Base-by-base conservation (phyloP, 2,888 invertebrate genomes). In the Eristalis tenax region DNA sequence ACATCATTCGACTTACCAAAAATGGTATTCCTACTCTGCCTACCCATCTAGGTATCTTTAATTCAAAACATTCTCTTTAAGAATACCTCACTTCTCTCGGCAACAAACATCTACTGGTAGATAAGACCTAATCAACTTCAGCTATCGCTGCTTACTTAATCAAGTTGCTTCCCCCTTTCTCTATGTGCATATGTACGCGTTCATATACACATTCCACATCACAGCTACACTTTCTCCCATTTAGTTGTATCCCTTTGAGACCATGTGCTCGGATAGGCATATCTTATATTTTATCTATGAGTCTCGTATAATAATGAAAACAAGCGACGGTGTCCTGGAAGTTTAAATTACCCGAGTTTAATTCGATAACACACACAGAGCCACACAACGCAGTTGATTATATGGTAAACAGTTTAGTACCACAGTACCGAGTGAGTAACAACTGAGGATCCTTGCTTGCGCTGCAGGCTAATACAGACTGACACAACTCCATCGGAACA, bases 311-410 rank as follows among this genome's bases (percentile, higher is more conserved):
- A 40, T 63, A 63, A 68, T 74, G 77, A 74, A 82, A 69, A 59
- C 75, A 75, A 81, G 63, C 63, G 69, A 66, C 63, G 75, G 63
- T 83, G 66, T 78, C 65, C 66, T 86, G 74, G 78, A 86, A 86
- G 82, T 86, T 86, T 83, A 86, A 86, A 86, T 86, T 83, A 83
- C 86, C 83, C 83, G 86, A 83, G 75, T 83, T 83, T 79, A 82
- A 86, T 86, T 83, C 83, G 82, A 83, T 86, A 83, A 79, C 78
- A 75, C 74, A 86, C 78, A 69, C 11, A 32, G 23, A 68, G 65
- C 43, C 68, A 13, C 22, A 83, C 40, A 69, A 63, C 40, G 18
- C 71, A 80, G 73, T 77, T 81, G 80, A 85, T 85, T 77, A 85
- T 73, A 85, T 85, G 85, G 76, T 69, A 77, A 81, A 77, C 73